Evolutionary conservation across 2,797 vertebrate species (phyloP), one percentile per base, ranked within the genome.

Genomic region (Hafferia zeledoni): DNA sequence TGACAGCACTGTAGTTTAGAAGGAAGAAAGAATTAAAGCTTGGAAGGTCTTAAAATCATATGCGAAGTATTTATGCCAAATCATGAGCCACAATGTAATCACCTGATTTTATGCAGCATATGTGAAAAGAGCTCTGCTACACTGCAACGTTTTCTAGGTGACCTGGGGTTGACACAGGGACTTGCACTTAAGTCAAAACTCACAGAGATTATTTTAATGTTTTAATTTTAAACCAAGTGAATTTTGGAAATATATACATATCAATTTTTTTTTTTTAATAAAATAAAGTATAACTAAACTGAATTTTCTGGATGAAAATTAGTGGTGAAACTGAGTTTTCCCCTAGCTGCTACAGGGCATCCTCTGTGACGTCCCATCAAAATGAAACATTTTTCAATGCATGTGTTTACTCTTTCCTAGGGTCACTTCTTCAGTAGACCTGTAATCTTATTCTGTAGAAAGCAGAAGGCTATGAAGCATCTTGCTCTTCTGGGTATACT

Each of bases 61-160:
- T 5, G 19, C 43, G 8, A 79, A 82, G 61, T 95, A 69, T 59
- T 90, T 88, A 61, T 52, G 76, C 74, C 81, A 92, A 95, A 94
- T 78, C 83, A 94, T 39, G 52, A 93, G 49, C 89, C 81, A 93
- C 74, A 81, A 70, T 61, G 31, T 63, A 76, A 87, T 64, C 35
- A 84, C n/a, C 63, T 75, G 63, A 70, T 85, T 68, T 89, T 82
- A 83, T 28, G n/a, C 30, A 41, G 19, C 31, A 11, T 28, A 50
- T 18, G 23, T 52, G 69, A 75, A 91, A 78, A 68, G 55, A 81
- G 28, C 56, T 81, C 67, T 69, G 47, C 46, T 89, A 24, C 13
- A 56, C 69, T 84, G 64, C 84, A 94, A 80, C 47, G 31, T 89
- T 61, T 85, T 67, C 37, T 30, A 76, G 56, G 35, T 83, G 57